Evolutionary conservation across 2,888 invertebrate genomes (phyloP), one percentile per base, ranked within the genome.

Genomic region (Malthinus seriepunctatus): DNA sequence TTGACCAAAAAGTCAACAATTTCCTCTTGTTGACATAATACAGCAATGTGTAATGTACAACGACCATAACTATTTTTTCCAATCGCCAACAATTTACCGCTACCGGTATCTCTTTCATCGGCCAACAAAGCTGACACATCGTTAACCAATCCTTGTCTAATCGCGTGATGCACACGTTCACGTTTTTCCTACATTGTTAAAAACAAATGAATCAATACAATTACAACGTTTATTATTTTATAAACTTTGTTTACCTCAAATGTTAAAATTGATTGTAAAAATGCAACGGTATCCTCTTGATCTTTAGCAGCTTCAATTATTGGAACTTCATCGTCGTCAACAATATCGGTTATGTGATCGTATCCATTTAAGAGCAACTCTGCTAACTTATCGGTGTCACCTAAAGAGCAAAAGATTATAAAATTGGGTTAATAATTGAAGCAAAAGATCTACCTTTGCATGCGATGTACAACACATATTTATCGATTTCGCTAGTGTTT

Each of bases 21-120:
- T 56, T 93, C 90, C 64, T 89, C 89, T 52, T 90, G 87, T 70
- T 95, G 91, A 55, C 88, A 88, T 8, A 96, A 79, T 9, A 95
- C 90, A 0, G 95, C 95, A 49, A 95, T 86, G 73, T 97, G 97
- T 12, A 97, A 80, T 0, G 93, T 84, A 52, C 88, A 89, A 59
- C 93, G 84, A 5, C 92, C 89, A 75, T 84, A 84, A n/a, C 82
- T 79, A 73, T 89, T 90, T 73, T 86, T 88, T 0, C 84, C 85
- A 39, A 83, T 78, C 0, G 85, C 84, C 45, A 86, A 71, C 12
- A 83, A 71, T 68, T 82, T 80, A 11, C 82, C 82, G 54, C 83
- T 83, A 1, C 82, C 81, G 2, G 79, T 79, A 11, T 81, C 81
- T 51, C 81, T 81, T 69, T 79, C 80, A 50, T 79, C 79, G 50